phyloP scores from a whole-genome alignment of 2,888 invertebrate genomes.

The Copidosoma aretas region DNA sequence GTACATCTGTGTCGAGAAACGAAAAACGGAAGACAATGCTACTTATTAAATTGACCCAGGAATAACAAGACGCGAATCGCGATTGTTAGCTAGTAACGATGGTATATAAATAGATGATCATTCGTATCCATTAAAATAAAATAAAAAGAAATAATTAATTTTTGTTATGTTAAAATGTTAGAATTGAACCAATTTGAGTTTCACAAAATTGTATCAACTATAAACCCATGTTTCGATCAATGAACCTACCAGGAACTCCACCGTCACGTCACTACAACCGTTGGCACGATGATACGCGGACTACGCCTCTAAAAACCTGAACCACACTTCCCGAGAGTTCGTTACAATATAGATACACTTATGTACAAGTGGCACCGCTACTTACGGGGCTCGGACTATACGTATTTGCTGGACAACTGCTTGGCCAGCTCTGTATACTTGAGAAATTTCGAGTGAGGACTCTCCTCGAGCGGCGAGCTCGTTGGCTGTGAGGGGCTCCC shows the following conservation, averaged over 20 bases:
- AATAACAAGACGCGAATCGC: conserved; percentile 46
- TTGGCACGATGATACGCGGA: conserved; percentile 47
- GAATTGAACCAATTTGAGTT: no score
- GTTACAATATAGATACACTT: conserved; percentile 62
- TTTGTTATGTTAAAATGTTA: neutral
- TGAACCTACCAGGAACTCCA: neutral
- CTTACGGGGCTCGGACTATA: conserved; percentile 70
- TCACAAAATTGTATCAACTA: no score
- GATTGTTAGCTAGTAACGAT: conserved; percentile 31
- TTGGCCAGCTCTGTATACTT: conserved; percentile 99
- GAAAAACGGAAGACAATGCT: conserved; percentile 39
- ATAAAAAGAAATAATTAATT: neutral
- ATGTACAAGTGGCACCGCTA: conserved; percentile 64
- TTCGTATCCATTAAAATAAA: neutral
- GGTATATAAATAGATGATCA: conserved; percentile 19
- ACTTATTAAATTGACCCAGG: conserved; percentile 45
- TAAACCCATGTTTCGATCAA: conserved; percentile 10
- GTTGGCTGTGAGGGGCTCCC: conserved; percentile 65
- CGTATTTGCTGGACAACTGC: conserved; percentile 96
- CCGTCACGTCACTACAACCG: conserved; percentile 23
- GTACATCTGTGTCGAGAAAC: conserved; percentile 19
- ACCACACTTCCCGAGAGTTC: conserved; percentile 41
- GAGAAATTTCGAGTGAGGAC: conserved; percentile 95
- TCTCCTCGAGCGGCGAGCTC: conserved; percentile 73
- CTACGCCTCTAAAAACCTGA: conserved; percentile 41